These are phyloP conservation scores for Etheostoma nigrum DNA, from an alignment of 2,797 vertebrate species.

Conservation along the genomic window DNA sequence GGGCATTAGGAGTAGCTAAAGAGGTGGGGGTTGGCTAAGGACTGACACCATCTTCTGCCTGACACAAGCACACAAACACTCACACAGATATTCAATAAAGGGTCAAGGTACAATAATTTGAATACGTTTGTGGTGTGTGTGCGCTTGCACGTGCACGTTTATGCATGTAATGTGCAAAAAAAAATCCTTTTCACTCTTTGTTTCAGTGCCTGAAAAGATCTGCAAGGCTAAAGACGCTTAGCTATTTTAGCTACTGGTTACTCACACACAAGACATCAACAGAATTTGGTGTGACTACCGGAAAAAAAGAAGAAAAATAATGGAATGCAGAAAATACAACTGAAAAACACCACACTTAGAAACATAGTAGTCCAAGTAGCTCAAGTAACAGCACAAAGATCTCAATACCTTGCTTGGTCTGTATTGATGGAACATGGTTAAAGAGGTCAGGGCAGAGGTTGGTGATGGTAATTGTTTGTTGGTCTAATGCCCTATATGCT, in stretches of 20 bases:
- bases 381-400: constrained; percentile 12
- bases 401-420: constrained; percentile 18
- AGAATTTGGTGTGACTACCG: constrained; percentile 25
- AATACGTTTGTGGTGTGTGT: constrained; percentile 45
- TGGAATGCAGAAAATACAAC: background rate
- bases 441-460: constrained; percentile 50
- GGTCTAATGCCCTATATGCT: constrained; percentile 68
- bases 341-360: background rate
- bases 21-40: constrained; percentile 73
- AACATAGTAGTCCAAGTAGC: background rate
- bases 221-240: constrained; percentile 24
- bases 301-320: background rate
- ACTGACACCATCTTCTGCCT: constrained; percentile 74
- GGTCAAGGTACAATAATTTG: constrained; percentile 64
- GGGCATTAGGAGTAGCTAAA: constrained; percentile 77
- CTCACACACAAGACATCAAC: constrained; percentile 18
- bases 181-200: constrained; percentile 56
- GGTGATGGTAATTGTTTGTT: constrained; percentile 69
- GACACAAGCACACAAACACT: constrained; percentile 59
- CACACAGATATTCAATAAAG: constrained; percentile 59
- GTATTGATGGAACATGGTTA: constrained; percentile 35
- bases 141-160: constrained; percentile 17
- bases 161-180: constrained; percentile 33
- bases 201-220: constrained; percentile 52
- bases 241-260: constrained; percentile 23